These are phyloP conservation scores for Torymus texanus DNA, from an alignment of 2,888 invertebrate species.

Conservation along the genomic window DNA sequence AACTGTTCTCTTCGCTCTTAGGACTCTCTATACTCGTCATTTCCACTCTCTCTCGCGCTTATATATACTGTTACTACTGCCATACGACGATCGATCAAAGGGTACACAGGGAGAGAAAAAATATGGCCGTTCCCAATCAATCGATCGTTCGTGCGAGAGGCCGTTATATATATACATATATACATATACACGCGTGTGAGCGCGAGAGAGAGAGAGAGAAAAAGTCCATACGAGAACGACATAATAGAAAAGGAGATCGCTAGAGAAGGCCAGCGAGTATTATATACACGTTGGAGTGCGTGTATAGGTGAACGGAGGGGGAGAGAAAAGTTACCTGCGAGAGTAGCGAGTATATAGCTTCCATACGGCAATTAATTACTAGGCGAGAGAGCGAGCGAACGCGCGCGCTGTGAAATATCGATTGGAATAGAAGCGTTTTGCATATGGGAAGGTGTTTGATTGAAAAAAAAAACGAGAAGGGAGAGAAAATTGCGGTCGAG, in stretches of 20 bases:
- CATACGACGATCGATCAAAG: slow-evolving; percentile 3
- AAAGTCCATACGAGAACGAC: slow-evolving; percentile 12
- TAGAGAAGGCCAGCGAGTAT: slow-evolving; percentile 17
- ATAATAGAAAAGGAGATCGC: slow-evolving; percentile 32
- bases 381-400: too few species aligned
- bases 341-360: not conserved
- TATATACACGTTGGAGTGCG: too few species aligned
- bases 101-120: not conserved
- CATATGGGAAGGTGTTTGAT: not conserved
- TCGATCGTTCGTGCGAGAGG: slow-evolving; percentile 5
- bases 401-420: not conserved
- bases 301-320: not conserved
- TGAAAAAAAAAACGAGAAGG: not conserved
- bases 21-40: slow-evolving; percentile 25
- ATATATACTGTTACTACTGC: too few species aligned
- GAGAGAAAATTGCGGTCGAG: too few species aligned
- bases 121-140: slow-evolving; percentile 26
- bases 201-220: not conserved
- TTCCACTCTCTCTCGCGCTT: not conserved
- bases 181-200: too few species aligned
- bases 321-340: not conserved
- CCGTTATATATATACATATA: too few species aligned
- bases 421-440: not conserved
- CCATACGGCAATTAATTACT: too few species aligned
- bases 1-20: too few species aligned